Evolutionary conservation across 2,797 vertebrate species (phyloP).

Genomic region (Clarias fuscus): DNA sequence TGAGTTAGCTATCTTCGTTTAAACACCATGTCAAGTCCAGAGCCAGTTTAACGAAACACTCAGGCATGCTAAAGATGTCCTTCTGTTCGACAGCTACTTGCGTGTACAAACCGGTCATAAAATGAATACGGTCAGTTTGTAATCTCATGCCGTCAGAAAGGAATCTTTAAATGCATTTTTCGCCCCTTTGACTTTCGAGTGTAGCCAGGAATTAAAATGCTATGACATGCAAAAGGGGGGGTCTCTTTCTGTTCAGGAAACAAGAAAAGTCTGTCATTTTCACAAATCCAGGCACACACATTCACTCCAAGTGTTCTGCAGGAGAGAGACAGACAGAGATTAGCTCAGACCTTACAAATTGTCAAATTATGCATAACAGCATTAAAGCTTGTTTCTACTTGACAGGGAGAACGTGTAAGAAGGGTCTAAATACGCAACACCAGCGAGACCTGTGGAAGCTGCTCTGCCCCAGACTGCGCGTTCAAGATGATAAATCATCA

Average conservation of each 20-base stretch:
- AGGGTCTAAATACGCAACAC: not conserved
- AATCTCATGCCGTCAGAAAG: not conserved
- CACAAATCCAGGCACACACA: not conserved
- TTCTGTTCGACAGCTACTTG: not conserved
- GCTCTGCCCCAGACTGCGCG: not conserved
- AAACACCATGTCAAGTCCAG: not conserved
- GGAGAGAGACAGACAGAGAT: not conserved
- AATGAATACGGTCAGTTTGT: not conserved
- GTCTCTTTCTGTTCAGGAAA: not conserved
- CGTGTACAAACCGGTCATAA: not conserved
- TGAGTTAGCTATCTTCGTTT: not conserved
- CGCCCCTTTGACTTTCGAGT: not conserved
- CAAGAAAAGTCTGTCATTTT: not conserved
- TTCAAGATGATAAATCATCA: constrained; percentile 29
- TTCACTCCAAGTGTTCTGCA: not conserved
- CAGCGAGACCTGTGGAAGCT: not conserved
- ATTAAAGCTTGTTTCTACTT: not conserved
- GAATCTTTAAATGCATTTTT: not conserved
- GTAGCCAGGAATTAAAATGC: not conserved
- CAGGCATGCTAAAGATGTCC: not conserved
- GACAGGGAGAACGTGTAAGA: not conserved
- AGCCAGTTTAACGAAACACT: not conserved
- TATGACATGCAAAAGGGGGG: not conserved
- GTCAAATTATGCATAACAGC: not conserved
- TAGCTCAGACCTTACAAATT: not conserved